phyloP scores from a whole-genome alignment of 2,113 vertebrate species.

The Melanocharis versteri region DNA sequence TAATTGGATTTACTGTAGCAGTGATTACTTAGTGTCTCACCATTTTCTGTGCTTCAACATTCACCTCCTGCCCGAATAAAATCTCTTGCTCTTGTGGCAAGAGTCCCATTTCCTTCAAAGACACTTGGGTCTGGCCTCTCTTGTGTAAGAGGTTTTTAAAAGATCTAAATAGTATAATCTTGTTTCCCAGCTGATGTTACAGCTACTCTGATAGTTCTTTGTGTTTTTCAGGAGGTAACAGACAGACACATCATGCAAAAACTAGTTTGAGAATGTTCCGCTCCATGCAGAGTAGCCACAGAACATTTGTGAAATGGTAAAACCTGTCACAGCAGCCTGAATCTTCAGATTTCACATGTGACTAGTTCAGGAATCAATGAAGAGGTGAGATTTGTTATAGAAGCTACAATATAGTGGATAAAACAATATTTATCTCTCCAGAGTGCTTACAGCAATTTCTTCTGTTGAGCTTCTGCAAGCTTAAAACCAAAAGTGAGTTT shows the following conservation, averaged over 20 bases:
- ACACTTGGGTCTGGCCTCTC: neutral
- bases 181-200: neutral
- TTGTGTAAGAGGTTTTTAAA: neutral
- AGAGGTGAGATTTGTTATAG: neutral
- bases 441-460: neutral
- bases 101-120: neutral
- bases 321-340: neutral
- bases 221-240: neutral
- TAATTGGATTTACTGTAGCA: constrained; percentile 20
- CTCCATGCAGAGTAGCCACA: neutral
- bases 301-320: neutral
- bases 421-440: neutral
- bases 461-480: neutral
- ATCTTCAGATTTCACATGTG: neutral
- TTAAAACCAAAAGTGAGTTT: neutral
- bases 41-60: neutral
- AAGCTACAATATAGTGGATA: neutral
- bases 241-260: neutral
- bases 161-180: neutral
- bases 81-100: neutral
- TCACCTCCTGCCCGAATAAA: neutral
- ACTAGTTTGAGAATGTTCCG: neutral
- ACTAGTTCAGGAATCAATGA: neutral
- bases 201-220: neutral
- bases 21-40: neutral